Conservation (phyloP, 2,797 vertebrate genomes). For the Rhynchonycteris naso region DNA sequence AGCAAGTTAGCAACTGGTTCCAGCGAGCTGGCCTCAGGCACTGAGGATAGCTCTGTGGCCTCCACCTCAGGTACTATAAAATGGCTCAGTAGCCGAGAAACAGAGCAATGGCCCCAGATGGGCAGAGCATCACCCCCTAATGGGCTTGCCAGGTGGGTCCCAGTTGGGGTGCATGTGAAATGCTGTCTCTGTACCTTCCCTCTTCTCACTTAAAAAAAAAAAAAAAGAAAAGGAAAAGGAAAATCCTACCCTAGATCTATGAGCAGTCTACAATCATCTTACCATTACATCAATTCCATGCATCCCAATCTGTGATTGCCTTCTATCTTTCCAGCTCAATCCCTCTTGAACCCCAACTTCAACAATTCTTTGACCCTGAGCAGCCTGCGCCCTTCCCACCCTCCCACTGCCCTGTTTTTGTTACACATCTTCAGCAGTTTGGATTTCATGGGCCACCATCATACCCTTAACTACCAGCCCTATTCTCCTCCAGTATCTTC, state of each 20-base stretch:
- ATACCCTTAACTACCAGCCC: background rate
- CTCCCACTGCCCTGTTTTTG: background rate
- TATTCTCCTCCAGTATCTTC: background rate
- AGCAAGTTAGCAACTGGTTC: no score
- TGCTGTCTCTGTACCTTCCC: no score
- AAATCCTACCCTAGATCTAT: constrained; percentile 5
- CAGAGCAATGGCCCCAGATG: no score
- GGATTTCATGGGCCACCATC: background rate
- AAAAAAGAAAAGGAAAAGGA: background rate
- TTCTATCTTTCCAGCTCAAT: background rate
- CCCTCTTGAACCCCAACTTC: background rate
- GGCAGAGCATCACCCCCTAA: no score
- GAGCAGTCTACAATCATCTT: background rate
- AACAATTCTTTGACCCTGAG: background rate
- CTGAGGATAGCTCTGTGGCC: no score
- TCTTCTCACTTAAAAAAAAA: no score
- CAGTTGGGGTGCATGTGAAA: no score
- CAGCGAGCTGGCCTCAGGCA: no score
- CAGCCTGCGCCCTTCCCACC: no score
- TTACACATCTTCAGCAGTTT: background rate
- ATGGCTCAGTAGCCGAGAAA: no score
- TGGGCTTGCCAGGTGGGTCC: no score
- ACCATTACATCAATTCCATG: background rate
- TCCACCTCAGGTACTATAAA: no score
- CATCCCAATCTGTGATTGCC: background rate